Evolutionary conservation across 2,113 vertebrate species (phyloP).

Genomic region (Gracilinanus agilis): DNA sequence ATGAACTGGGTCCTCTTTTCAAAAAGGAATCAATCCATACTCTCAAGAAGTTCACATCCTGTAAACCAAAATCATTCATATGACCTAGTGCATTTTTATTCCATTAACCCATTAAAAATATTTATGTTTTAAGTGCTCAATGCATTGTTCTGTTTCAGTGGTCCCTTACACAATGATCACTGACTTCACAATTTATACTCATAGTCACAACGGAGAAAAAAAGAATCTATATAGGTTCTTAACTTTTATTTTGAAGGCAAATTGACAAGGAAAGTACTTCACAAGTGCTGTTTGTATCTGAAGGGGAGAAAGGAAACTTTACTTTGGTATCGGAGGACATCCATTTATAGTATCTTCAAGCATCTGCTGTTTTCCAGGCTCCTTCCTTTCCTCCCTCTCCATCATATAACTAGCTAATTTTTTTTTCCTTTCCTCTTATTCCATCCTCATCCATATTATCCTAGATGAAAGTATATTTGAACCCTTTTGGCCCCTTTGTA

Average conservation of each 20-base stretch:
- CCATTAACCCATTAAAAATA: background rate
- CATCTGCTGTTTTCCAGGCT: background rate
- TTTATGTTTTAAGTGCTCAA: background rate
- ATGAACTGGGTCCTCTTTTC: background rate
- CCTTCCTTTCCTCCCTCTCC: background rate
- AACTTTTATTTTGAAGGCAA: background rate
- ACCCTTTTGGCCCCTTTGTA: background rate
- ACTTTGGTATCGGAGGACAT: background rate
- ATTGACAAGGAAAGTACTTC: background rate
- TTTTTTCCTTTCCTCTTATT: background rate
- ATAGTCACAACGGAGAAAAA: background rate
- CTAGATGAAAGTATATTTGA: background rate
- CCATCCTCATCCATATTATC: background rate
- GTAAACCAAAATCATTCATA: constrained; percentile 66
- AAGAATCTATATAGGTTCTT: background rate
- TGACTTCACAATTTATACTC: too few relatives aligned
- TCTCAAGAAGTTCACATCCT: constrained; percentile 57
- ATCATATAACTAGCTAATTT: background rate
- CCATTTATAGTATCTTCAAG: background rate
- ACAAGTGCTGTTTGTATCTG: background rate
- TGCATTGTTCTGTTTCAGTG: background rate
- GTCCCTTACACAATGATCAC: background rate
- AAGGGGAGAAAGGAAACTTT: background rate
- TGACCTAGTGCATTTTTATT: background rate
- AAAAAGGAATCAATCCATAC: background rate